Evolutionary conservation across 2,797 vertebrate species (phyloP), one percentile per base, ranked within the genome.

Genomic region (Sciurus carolinensis): DNA sequence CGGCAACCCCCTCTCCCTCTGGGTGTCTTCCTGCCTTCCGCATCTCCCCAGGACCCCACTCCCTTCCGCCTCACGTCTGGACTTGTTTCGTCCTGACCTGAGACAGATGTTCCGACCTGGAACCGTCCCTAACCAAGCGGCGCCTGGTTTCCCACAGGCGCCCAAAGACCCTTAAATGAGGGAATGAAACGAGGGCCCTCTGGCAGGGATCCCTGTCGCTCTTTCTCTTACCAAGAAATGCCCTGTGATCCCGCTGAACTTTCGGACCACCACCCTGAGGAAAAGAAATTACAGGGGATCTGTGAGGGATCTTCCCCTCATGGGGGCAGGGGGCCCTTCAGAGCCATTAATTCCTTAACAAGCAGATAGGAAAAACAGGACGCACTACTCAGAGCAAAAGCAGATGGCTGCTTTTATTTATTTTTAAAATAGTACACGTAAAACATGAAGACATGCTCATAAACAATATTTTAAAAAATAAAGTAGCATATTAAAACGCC

Each of bases 201-300:
- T 7, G 15, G 33, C 20, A 0, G 0, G 54, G 50, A 5, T 50
- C 66, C 54, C 39, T 66, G 14, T 14, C 5, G 12, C 13, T 42
- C 39, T 7, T 20, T 36, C 62, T 54, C 9, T n/a, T 33, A 2
- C 26, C 4, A 33, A 24, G 82, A 47, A 3, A 42, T 3, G 10
- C 3, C 5, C 7, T 3, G 0, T 9, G 50, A 4, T 44, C 50
- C 52, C 36, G 8, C 54, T 12, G 52, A 54, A 54, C 64, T 20
- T 22, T 59, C 26, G 57, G 66, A 11, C 36, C 22, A 7, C 47
- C 39, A 47, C 66, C 50, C 42, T 42, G 9, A 22, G 13, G 5
- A 67, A 80, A 52, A 10, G 10, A 22, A 14, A 44, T 39, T 0
- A 3, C 12, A 18, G n/a, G 47, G 50, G 28, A 24, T 17, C 57